Evolutionary conservation across 1,140 invertebrate genomes (phyloP), one percentile per base, ranked within the genome.

Genomic region (Tetramorium simillimum): DNA sequence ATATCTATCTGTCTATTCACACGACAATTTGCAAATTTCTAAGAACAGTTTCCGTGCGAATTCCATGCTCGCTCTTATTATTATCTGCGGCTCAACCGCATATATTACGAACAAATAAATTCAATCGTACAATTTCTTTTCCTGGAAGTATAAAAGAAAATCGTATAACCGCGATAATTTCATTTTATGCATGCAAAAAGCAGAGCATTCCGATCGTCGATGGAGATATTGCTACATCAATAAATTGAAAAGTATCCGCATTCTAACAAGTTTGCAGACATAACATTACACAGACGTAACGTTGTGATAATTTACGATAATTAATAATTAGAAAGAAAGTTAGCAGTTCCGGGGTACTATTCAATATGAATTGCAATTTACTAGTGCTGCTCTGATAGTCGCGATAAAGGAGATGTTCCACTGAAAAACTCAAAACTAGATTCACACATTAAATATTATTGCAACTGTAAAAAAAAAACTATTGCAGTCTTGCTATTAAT

Each of bases 41-140:
- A 75, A 85, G 46, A 85, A 67, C 3, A 12, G 5, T 24, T 53
- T 16, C 2, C 51, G 18, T 37, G 51, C 56, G 4, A 81, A 72
- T 86, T 70, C 18, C 10, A 67, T 72, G 28, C 21, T 33, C 33
- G 28, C 6, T 43, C 9, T 28, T 28, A 7, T 76, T 40, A 56
- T 37, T 46, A 53, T 70, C 46, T 40, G 14, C 37, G 65, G 53
- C 24, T 49, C 14, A n/a, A 67, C 53, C 78, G 85, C 89, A 87
- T 33, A 33, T 33, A 33, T 87, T 89, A 60, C 67, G 18, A 86
- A 89, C 24, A 24, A 49, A 12, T 53, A 43, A 81, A 81, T 53
- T 28, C 49, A 56, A 80, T 80, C 28, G 1, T 67, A 65, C 28
- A 67, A 81, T 81, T 81, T 70, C 65, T 40, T 56, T 56, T 40